These are phyloP conservation scores for Scaptomyza parva DNA, from an alignment of 2,888 invertebrate species.

Conservation along the genomic window DNA sequence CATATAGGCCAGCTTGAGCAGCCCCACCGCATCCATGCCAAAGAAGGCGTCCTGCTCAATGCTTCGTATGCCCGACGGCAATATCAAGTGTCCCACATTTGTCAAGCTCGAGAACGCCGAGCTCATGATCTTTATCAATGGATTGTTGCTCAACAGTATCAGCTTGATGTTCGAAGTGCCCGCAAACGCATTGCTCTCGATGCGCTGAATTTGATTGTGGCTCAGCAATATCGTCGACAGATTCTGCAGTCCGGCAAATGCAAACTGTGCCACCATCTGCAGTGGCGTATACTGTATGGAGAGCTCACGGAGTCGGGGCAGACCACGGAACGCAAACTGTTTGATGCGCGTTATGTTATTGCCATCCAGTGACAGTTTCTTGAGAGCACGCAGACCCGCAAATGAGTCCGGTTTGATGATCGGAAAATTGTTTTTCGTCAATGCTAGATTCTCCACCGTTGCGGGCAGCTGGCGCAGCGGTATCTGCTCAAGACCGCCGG, in stretches of 20 bases:
- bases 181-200: constrained; percentile 92
- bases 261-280: constrained; percentile 91
- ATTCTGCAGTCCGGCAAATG: constrained; percentile 93
- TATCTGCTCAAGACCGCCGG: constrained; percentile 92
- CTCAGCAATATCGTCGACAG: constrained; percentile 90
- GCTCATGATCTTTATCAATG: constrained; percentile 91
- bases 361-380: constrained; percentile 93
- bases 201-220: constrained; percentile 89
- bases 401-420: constrained; percentile 93
- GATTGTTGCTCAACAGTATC: constrained; percentile 93
- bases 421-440: constrained; percentile 94
- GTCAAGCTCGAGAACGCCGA: constrained; percentile 94
- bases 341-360: constrained; percentile 94
- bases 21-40: constrained; percentile 92
- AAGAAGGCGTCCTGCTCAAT: constrained; percentile 93
- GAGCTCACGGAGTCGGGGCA: constrained; percentile 91
- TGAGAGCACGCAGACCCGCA: constrained; percentile 91
- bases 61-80: constrained; percentile 91
- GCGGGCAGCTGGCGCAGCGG: constrained; percentile 90
- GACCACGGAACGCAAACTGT: constrained; percentile 93
- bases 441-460: constrained; percentile 92
- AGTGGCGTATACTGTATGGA: constrained; percentile 95
- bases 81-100: constrained; percentile 92
- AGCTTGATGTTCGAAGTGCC: constrained; percentile 93
- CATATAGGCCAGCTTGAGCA: constrained; percentile 93